phyloP scores from a whole-genome alignment of 2,113 vertebrate genomes.

The Diphyllodes magnificus region DNA sequence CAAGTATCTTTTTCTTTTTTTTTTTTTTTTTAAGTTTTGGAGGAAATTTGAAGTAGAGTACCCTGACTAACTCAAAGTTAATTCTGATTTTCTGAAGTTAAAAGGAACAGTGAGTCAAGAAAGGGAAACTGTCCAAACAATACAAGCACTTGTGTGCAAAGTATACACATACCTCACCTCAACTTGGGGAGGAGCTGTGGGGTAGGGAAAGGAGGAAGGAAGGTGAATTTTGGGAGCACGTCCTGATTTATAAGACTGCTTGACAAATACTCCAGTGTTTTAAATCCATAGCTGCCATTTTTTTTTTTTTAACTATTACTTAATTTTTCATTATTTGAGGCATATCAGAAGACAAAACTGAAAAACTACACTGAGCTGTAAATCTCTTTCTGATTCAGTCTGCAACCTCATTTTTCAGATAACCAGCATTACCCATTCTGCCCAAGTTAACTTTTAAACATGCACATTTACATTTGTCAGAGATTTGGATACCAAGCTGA shows the following conservation, averaged over 20 bases:
- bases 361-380: neutral
- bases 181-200: neutral
- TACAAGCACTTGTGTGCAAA: neutral
- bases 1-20: neutral
- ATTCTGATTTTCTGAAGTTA: neutral
- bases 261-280: neutral
- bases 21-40: neutral
- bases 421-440: neutral
- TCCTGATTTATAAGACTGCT: neutral
- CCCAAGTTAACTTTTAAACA: neutral
- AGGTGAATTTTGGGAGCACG: neutral
- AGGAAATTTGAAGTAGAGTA: neutral
- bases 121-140: neutral
- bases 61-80: neutral
- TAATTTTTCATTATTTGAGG: neutral
- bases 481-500: neutral
- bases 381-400: neutral
- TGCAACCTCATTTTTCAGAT: neutral
- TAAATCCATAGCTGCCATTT: neutral
- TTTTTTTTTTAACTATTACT: neutral
- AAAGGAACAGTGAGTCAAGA: neutral
- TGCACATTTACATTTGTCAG: neutral
- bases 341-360: neutral
- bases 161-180: neutral
- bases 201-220: neutral